Evolutionary conservation across 2,113 vertebrate species (phyloP), one percentile per base, ranked within the genome.

Genomic region (Hydropotes inermis): DNA sequence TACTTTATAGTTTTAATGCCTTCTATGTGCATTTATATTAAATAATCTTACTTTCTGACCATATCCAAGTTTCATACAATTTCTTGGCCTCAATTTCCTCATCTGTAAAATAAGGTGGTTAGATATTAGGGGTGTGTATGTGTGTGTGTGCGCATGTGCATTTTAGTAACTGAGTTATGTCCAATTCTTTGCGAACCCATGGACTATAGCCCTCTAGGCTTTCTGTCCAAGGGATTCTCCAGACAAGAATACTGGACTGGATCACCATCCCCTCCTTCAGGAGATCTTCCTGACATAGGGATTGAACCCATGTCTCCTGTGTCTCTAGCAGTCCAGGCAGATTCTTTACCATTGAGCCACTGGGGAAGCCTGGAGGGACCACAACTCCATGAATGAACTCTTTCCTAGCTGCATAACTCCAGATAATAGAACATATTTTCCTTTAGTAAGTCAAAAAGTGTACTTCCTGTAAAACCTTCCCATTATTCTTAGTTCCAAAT

Each of bases 401-500:
- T 87, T 92, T 97, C 60, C 50, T 87, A 85, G 64, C 90, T 52
- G 61, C 16, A 64, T 64, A 95, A 19, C 54, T 97, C 54, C 45
- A 96, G 57, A 76, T 54, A 93, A 95, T 7, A 79, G 36, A 81
- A 93, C 76, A 47, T 88, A 47, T 74, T 82, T 95, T 91, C 57
- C 47, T 95, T 52, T 58, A 25, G 15, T 70, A 76, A 76, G 45
- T 55, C 39, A 52, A 88, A 84, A 78, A 30, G 45, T 95, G 30
- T 14, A 7, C 55, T 33, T 23, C 25, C 16, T 90, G 27, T 79
- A 39, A 54, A 13, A 60, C 78, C 23, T 52, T 60, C 11, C 25
- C 12, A 12, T 84, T 84, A 15, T 87, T 94, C 10, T 43, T 87
- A 60, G 16, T 78, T 84, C 33, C 3, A 82, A 57, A 47, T 89